Evolutionary conservation across 2,797 vertebrate genomes (phyloP).

Genomic region (Xerus rutilus): DNA sequence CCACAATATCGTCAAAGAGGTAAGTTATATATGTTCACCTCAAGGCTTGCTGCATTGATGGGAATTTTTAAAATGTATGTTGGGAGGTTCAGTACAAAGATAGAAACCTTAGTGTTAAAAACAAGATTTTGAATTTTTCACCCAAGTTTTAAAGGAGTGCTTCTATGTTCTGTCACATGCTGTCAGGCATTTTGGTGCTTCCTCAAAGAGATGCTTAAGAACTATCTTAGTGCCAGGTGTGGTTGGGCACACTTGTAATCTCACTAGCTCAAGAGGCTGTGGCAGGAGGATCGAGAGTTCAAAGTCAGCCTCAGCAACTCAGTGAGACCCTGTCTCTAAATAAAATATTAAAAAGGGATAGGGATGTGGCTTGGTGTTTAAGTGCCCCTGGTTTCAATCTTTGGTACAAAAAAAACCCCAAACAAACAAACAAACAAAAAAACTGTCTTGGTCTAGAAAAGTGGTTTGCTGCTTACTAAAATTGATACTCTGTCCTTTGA

Average conservation of each 20-base stretch:
- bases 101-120: constrained; percentile 53
- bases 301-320: too few relatives aligned
- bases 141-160: background rate
- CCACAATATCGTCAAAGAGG: constrained; percentile 95
- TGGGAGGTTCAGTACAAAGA: constrained; percentile 54
- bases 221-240: background rate
- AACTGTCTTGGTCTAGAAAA: constrained; percentile 7
- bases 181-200: background rate
- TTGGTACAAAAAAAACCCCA: too few relatives aligned
- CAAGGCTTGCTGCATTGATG: background rate
- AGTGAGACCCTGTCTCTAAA: too few relatives aligned
- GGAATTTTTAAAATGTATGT: background rate
- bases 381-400: too few relatives aligned
- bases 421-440: too few relatives aligned
- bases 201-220: constrained; percentile 44
- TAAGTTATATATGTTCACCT: constrained; percentile 82
- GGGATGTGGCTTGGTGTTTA: too few relatives aligned
- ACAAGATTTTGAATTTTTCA: constrained; percentile 31
- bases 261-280: too few relatives aligned
- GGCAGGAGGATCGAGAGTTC: too few relatives aligned
- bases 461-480: constrained; percentile 56
- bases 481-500: background rate
- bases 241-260: too few relatives aligned
- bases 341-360: too few relatives aligned
- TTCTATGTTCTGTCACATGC: background rate